Percentiles rank a stretch among this genome's conserved stretches.
Evolutionary conservation across 2,888 invertebrate genomes (phyloP).

Genomic region (Limnephilus marmoratus): DNA sequence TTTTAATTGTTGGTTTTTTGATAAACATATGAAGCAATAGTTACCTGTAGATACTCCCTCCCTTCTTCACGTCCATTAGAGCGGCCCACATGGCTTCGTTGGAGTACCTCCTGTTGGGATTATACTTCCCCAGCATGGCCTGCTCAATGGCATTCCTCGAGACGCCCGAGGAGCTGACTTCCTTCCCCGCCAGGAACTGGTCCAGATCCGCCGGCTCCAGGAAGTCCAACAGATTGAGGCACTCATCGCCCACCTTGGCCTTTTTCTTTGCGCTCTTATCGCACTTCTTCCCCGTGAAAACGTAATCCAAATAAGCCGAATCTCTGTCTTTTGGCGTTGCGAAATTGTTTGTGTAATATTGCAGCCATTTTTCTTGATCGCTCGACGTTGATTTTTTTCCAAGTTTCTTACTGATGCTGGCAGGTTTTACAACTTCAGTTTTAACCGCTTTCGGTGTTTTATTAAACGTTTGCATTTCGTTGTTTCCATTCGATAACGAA

Average conservation of each 20-base stretch:
- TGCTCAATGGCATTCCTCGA: constrained; percentile 75
- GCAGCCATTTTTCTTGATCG: constrained; percentile 46
- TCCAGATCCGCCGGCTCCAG: constrained; percentile 76
- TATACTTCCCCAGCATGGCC: constrained; percentile 77
- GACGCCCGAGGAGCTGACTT: constrained; percentile 75
- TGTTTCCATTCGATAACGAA: constrained; percentile 69
- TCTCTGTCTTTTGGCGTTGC: constrained; percentile 73
- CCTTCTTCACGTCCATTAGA: constrained; percentile 79
- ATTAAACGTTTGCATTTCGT: not conserved
- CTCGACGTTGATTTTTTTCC: not conserved
- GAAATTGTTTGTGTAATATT: constrained; percentile 50
- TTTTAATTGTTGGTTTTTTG: no score
- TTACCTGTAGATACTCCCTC: constrained; percentile 79
- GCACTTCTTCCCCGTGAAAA: constrained; percentile 66
- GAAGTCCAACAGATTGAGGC: constrained; percentile 74
- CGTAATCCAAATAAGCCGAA: constrained; percentile 68
- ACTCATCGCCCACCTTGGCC: constrained; percentile 69
- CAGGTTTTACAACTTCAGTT: not conserved
- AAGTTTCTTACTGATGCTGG: not conserved
- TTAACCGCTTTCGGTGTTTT: not conserved
- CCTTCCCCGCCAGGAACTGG: constrained; percentile 76
- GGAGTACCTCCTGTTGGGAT: constrained; percentile 75
- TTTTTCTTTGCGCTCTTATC: constrained; percentile 66
- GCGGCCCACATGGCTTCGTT: constrained; percentile 79
- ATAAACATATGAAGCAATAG: not conserved